Conservation (phyloP, 2,113 vertebrate genomes). For the Tichodroma muraria region DNA sequence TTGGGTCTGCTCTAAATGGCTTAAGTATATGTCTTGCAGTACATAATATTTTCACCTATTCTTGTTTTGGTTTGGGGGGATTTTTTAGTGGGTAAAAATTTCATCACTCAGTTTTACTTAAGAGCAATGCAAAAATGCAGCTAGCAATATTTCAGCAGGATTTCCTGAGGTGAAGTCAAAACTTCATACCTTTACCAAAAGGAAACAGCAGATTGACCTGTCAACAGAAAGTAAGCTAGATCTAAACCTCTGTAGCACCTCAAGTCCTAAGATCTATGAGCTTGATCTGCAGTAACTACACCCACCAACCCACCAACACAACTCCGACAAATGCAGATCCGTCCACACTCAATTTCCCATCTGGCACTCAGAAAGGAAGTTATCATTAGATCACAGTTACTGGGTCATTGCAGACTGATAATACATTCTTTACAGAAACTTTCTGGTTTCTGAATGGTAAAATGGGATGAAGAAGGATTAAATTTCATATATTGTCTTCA, state of each 20-base stretch:
- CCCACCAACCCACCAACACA: neutral
- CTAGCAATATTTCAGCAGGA: neutral
- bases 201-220: neutral
- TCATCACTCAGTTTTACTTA: neutral
- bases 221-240: neutral
- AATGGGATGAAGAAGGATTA: neutral
- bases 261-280: neutral
- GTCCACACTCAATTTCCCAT: neutral
- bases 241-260: neutral
- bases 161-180: neutral
- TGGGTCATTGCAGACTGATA: neutral
- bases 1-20: neutral
- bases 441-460: neutral
- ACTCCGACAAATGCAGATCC: neutral
- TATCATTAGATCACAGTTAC: neutral
- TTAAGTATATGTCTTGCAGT: neutral
- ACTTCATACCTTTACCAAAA: neutral
- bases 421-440: neutral
- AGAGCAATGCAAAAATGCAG: neutral
- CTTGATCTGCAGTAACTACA: neutral
- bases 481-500: neutral
- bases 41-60: neutral
- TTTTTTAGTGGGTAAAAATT: neutral
- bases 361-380: fast-evolving
- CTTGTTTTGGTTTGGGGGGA: neutral